Percentiles rank a stretch among this genome's conserved stretches.
Evolutionary conservation across 2,888 invertebrate genomes (phyloP).

Genomic region (Tetanocera ferruginea): DNA sequence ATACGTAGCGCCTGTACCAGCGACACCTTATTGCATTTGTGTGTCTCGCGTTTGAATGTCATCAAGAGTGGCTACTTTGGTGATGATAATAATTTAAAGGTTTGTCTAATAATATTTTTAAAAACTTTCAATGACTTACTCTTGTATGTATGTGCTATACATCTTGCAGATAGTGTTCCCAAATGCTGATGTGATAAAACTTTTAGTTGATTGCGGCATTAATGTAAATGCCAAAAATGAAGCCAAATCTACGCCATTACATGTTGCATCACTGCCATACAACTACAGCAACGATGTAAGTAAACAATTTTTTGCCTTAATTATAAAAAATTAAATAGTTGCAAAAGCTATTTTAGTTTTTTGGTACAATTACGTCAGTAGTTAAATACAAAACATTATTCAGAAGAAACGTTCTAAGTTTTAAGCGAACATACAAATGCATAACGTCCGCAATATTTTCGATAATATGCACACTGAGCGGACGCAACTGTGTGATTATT

Average conservation of each 20-base stretch:
- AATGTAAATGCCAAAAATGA: constrained; percentile 82
- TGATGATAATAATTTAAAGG: constrained; percentile 75
- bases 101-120: constrained; percentile 45
- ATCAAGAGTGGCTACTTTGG: constrained; percentile 83
- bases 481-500: no score
- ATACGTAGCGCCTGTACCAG: constrained; percentile 79
- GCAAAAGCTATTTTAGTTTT: no score
- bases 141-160: neutral
- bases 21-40: constrained; percentile 88
- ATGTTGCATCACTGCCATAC: constrained; percentile 82
- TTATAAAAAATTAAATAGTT: no score
- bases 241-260: constrained; percentile 83
- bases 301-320: constrained; percentile 33
- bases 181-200: constrained; percentile 76
- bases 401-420: no score
- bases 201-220: constrained; percentile 84
- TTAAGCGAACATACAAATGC: no score
- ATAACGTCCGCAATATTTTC: no score
- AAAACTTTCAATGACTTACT: neutral
- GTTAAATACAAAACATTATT: no score
- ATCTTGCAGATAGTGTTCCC: constrained; percentile 79
- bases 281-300: constrained; percentile 79
- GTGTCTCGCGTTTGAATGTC: constrained; percentile 82
- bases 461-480: no score
- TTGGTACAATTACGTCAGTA: no score